phyloP scores from a whole-genome alignment of 92 coral and sea anemone species.

The Actinostola sp. region DNA sequence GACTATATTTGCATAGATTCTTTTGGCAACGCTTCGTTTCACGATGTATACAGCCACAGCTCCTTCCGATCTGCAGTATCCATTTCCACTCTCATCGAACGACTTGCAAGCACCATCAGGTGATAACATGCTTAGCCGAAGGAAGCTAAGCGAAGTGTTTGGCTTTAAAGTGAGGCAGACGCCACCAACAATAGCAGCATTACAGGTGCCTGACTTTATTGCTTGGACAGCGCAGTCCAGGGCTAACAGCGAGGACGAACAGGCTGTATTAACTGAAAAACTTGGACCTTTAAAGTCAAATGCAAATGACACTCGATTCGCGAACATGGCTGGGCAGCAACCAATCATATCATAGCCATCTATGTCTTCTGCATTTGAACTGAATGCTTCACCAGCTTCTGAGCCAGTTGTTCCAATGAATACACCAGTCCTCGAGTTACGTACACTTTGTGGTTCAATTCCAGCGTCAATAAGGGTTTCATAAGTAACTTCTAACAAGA shows the following conservation, averaged over 20 bases:
- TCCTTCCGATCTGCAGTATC: constrained; percentile 87
- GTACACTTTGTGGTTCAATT: constrained; percentile 74
- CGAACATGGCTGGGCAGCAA: constrained; percentile 83
- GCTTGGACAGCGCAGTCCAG: constrained; percentile 86
- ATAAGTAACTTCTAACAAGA: constrained; percentile 70
- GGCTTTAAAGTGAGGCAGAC: constrained; percentile 81
- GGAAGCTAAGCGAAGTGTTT: constrained; percentile 77
- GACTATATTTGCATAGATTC: constrained; percentile 80
- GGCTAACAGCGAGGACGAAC: constrained; percentile 87
- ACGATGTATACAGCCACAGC: constrained; percentile 72
- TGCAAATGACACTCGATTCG: constrained; percentile 76
- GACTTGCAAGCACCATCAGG: constrained; percentile 89
- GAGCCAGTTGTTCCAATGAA: constrained; percentile 81
- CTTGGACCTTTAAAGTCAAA: constrained; percentile 94
- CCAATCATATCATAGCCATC: constrained; percentile 90
- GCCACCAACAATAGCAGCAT: constrained; percentile 87
- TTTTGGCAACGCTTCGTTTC: constrained; percentile 70
- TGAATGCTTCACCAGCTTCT: constrained; percentile 77
- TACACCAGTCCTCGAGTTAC: constrained; percentile 88
- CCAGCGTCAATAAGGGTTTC: constrained; percentile 85
- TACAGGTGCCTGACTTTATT: constrained; percentile 78
- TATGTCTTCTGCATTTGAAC: constrained; percentile 77
- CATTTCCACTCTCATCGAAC: constrained; percentile 89
- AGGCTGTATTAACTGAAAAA: constrained; percentile 78
- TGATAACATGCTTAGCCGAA: constrained; percentile 77